A percentile compares a stretch with the other conserved stretches of the same genome.
phyloP scores from a whole-genome alignment of 1,140 invertebrate species.

The Planococcus citri region DNA sequence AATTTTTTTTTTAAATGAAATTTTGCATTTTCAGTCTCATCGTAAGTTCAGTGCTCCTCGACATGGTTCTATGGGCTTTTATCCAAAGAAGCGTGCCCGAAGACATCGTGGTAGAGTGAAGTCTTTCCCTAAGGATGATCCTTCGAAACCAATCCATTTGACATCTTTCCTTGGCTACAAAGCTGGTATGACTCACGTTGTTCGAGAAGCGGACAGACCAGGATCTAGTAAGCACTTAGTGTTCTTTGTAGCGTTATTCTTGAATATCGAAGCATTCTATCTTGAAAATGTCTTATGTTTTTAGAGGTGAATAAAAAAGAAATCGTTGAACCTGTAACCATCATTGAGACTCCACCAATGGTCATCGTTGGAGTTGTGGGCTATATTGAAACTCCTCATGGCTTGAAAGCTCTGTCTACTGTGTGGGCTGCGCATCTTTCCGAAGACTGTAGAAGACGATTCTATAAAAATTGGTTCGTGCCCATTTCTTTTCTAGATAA shows the following conservation, averaged over 20 bases:
- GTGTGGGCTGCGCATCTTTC: slow-evolving; percentile 98
- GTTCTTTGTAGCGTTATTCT: neutral
- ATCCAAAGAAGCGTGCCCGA: slow-evolving; percentile 91
- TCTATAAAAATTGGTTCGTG: slow-evolving; percentile 99
- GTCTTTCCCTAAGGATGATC: slow-evolving; percentile 99
- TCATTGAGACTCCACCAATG: slow-evolving; percentile 97
- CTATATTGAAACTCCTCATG: slow-evolving; percentile 97
- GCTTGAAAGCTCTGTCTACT: slow-evolving; percentile 83
- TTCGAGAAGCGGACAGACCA: slow-evolving; percentile 95
- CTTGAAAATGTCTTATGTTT: slow-evolving; percentile 29
- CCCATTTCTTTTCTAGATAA: slow-evolving; percentile 24
- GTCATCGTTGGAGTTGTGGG: slow-evolving; percentile 94
- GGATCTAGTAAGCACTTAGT: slow-evolving; percentile 81
- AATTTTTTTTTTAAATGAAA: too few relatives aligned
- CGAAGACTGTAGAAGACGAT: slow-evolving; percentile 93
- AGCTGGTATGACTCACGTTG: slow-evolving; percentile 99
- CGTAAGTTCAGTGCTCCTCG: slow-evolving; percentile 98
- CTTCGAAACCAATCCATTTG: slow-evolving; percentile 88
- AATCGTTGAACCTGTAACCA: slow-evolving; percentile 96
- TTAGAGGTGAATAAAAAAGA: slow-evolving; percentile 99
- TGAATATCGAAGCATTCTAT: neutral
- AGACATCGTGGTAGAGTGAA: slow-evolving; percentile 97
- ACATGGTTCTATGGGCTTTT: slow-evolving; percentile 99
- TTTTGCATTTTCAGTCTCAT: slow-evolving; percentile 72
- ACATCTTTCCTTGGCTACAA: slow-evolving; percentile 98